phyloP scores from a whole-genome alignment of 2,888 invertebrate species.

The Chydorus sphaericus region DNA sequence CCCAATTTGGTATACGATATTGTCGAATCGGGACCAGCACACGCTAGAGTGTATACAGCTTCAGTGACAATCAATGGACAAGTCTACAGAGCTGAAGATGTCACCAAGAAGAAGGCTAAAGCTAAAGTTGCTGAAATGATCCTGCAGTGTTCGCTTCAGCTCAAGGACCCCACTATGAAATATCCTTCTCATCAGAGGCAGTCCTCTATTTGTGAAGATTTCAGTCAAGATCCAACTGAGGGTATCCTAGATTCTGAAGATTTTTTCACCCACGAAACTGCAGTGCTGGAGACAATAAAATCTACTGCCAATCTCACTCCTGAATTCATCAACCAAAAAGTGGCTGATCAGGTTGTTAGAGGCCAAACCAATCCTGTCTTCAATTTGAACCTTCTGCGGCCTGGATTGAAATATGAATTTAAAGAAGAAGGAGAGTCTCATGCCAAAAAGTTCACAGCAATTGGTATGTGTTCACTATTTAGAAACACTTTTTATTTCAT shows the following conservation, averaged over 20 bases:
- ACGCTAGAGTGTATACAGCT: background rate
- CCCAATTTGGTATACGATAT: conserved; percentile 3
- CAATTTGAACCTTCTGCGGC: background rate
- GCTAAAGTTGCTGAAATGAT: background rate
- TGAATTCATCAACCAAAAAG: no score
- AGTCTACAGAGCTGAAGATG: background rate
- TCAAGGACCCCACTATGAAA: conserved; percentile 3
- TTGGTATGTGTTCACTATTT: background rate
- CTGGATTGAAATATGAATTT: conserved; percentile 16
- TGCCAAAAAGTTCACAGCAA: conserved; percentile 18
- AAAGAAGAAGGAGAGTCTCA: conserved; percentile 21
- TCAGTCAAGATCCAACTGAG: background rate
- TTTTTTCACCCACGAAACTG: background rate
- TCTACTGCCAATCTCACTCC: no score
- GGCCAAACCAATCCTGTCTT: background rate
- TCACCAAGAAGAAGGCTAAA: background rate
- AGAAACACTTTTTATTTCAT: background rate
- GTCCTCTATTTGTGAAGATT: no score
- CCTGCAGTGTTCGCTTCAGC: background rate
- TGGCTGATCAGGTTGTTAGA: background rate
- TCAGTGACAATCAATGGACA: background rate
- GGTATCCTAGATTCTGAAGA: background rate
- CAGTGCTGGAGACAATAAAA: background rate
- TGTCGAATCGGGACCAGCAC: background rate
- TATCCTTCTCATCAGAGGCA: no score